A percentile compares a stretch with the other conserved stretches of the same genome.
phyloP scores from a whole-genome alignment of 2,113 vertebrate genomes.

The Chamaetylas fuelleborni region DNA sequence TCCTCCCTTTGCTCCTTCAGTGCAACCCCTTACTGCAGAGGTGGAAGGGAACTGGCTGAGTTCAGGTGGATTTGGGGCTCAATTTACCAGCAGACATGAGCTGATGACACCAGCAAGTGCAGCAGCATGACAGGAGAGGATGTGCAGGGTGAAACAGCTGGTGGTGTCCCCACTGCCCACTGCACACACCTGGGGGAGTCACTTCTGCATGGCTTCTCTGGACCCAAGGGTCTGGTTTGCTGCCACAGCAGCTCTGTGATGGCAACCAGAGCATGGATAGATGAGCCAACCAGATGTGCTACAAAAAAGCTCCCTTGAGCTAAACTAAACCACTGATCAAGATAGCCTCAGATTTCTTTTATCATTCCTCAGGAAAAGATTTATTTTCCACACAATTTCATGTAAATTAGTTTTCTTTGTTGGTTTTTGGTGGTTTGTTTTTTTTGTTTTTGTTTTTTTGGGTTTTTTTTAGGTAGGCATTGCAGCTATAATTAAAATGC shows the following conservation, averaged over 20 bases:
- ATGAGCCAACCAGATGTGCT: not conserved
- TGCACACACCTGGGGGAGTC: not conserved
- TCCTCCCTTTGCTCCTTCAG: not conserved
- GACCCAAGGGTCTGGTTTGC: not conserved
- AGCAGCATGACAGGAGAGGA: too few species aligned
- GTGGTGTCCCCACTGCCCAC: too few species aligned
- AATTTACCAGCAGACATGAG: not conserved
- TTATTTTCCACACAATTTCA: not conserved
- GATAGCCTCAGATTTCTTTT: not conserved
- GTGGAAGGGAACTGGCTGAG: not conserved
- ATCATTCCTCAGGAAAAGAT: not conserved
- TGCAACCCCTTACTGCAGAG: not conserved
- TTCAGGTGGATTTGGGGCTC: not conserved
- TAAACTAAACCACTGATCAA: not conserved
- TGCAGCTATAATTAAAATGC: not conserved
- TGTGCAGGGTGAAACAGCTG: not conserved
- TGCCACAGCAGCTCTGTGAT: not conserved
- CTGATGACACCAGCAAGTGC: not conserved
- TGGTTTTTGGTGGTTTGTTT: not conserved
- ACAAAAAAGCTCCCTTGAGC: not conserved
- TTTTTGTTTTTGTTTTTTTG: not conserved
- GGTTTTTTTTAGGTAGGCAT: not conserved
- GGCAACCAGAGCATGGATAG: not conserved
- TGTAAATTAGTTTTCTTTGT: not conserved
- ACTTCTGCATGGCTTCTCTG: not conserved